These are phyloP conservation scores for Caprella mutica DNA, from an alignment of 2,888 invertebrate species.

Conservation along the genomic window DNA sequence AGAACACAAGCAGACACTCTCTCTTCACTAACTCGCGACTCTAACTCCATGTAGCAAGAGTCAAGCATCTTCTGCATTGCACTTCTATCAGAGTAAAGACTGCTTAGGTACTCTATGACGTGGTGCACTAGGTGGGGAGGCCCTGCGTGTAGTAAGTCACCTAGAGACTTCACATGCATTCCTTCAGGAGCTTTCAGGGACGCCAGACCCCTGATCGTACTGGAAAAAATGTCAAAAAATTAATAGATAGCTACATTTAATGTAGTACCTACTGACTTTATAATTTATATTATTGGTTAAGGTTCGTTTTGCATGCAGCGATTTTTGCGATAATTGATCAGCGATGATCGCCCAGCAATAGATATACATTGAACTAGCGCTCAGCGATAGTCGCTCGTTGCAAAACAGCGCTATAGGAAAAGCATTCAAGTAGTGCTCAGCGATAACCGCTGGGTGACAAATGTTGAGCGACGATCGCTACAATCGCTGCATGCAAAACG, in stretches of 20 bases:
- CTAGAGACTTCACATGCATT: not conserved
- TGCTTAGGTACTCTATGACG: conserved; percentile 3
- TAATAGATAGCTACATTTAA: too few relatives aligned
- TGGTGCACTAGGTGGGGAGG: conserved; percentile 4
- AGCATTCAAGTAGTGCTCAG: too few relatives aligned
- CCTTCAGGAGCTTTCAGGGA: not conserved
- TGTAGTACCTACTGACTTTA: not conserved
- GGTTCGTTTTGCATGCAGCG: too few relatives aligned
- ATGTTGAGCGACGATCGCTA: too few relatives aligned
- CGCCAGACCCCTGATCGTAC: not conserved
- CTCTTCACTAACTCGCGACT: conserved; percentile 23
- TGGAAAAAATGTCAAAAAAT: too few relatives aligned
- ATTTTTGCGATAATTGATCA: too few relatives aligned
- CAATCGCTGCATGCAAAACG: too few relatives aligned
- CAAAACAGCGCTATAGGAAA: too few relatives aligned
- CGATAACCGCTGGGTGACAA: too few relatives aligned
- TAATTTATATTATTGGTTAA: not conserved
- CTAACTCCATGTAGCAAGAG: conserved; percentile 26
- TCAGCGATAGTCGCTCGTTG: not conserved
- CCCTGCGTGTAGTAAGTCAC: not conserved
- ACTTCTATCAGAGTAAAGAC: not conserved
- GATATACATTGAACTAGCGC: too few relatives aligned
- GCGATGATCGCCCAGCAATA: too few relatives aligned
- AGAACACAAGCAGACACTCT: conserved; percentile 24
- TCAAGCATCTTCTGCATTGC: conserved; percentile 23